A percentile compares a stretch with the other conserved stretches of the same genome.
These are phyloP conservation scores for Helostoma temminkii DNA, from an alignment of 2,797 vertebrate species.

Conservation along the genomic window DNA sequence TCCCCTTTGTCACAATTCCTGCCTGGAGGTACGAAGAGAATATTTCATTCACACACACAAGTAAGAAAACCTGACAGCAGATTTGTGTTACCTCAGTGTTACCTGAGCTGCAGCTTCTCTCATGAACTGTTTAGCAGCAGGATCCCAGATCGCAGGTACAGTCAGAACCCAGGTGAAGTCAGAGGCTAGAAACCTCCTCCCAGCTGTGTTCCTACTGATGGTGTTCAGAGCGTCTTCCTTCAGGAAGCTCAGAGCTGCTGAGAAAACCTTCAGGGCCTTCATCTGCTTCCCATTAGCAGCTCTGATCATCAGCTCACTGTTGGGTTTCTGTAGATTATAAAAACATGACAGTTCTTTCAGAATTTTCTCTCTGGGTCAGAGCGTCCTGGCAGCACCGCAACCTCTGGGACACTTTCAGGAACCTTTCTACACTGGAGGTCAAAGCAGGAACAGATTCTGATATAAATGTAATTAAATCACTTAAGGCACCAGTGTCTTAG, in stretches of 20 bases:
- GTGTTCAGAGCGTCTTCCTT: not conserved
- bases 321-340: fast-evolving
- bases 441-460: too few relatives aligned
- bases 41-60: not conserved
- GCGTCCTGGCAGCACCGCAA: too few relatives aligned
- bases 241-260: not conserved
- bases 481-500: too few relatives aligned
- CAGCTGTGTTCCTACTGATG: fast-evolving
- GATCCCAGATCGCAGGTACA: slow-evolving; percentile 23
- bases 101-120: slow-evolving; percentile 8
- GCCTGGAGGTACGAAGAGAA: not conserved
- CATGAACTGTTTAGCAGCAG: slow-evolving; percentile 32
- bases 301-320: fast-evolving
- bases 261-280: slow-evolving; percentile 3
- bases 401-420: too few relatives aligned
- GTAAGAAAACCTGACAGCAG: not conserved
- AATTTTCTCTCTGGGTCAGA: too few relatives aligned
- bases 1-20: fast-evolving
- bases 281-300: not conserved
- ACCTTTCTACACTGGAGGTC: too few relatives aligned
- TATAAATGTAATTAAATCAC: too few relatives aligned
- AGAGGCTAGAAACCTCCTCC: fast-evolving
- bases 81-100: not conserved
- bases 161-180: slow-evolving; percentile 23
- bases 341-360: not conserved